Percentiles rank a stretch among this genome's conserved stretches.
Conservation (phyloP, 2,888 invertebrate species). For the Andrena trimmerana region DNA sequence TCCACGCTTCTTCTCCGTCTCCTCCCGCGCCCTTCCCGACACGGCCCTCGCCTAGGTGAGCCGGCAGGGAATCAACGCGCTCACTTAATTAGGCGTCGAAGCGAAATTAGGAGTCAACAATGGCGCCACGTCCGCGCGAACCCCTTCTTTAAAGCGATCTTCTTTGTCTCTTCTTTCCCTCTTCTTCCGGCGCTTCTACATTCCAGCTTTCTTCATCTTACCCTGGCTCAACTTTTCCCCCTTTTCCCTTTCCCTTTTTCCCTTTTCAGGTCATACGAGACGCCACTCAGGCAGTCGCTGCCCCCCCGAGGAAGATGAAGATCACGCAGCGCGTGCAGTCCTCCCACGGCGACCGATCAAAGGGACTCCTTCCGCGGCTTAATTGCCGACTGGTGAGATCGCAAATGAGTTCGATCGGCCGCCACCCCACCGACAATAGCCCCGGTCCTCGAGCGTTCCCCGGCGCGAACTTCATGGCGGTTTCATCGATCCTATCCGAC, state of each 20-base stretch:
- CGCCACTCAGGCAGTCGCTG: too few relatives aligned
- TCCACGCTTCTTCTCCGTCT: slow-evolving; percentile 41
- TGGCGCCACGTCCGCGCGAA: slow-evolving; percentile 42
- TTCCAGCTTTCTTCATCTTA: too few relatives aligned
- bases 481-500: slow-evolving; percentile 59
- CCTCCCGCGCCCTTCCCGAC: slow-evolving; percentile 21
- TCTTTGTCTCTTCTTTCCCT: slow-evolving; percentile 18
- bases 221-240: too few relatives aligned
- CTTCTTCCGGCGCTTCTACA: not conserved
- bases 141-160: slow-evolving; percentile 5
- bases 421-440: slow-evolving; percentile 19
- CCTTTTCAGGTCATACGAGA: too few relatives aligned
- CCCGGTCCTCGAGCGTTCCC: slow-evolving; percentile 45
- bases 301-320: too few relatives aligned
- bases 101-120: slow-evolving; percentile 74
- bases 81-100: slow-evolving; percentile 73
- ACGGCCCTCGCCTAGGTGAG: slow-evolving; percentile 23
- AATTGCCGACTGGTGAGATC: not conserved
- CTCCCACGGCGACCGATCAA: too few relatives aligned
- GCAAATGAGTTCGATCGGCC: slow-evolving; percentile 10
- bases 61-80: slow-evolving; percentile 64
- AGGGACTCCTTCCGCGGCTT: not conserved
- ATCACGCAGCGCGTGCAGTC: too few relatives aligned
- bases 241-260: too few relatives aligned
- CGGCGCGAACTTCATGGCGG: slow-evolving; percentile 41